Evolutionary conservation across 2,113 vertebrate species (phyloP), one percentile per base, ranked within the genome.

Genomic region (Rynchops niger): DNA sequence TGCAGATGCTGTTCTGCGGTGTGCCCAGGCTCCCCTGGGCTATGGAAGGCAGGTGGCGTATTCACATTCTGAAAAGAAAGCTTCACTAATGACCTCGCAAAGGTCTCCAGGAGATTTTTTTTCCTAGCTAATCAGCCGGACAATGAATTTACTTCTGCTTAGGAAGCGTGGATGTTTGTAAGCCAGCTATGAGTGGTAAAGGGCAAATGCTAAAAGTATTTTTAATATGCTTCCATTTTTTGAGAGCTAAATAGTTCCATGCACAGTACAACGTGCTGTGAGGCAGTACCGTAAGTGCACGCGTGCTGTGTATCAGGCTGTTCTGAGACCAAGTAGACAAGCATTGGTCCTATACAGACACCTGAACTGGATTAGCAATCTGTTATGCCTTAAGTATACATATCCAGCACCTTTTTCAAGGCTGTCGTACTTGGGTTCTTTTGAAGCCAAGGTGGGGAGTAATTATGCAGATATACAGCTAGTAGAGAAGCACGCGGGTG

Each of bases 21-120:
- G 58, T 61, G 95, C 93, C 97, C 94, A 59, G 95, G 94, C 82
- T 97, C 96, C 97, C 97, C 90, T 77, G 90, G 95, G 97, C 92
- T 90, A 43, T 29, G 84, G 61, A 93, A 97, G 83, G 97, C 98
- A 98, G 98, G 97, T 98, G 98, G 98, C 47, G 38, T 49, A 29
- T 95, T 96, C 96, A 93, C 71, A 23, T 95, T 87, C 50, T 82
- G 96, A 97, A 97, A 84, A 45, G 86, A 73, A 78, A 79, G 90
- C 82, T 59, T 49, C 87, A 67, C 49, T 53, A 95, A 97, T 97
- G 97, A 97, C 94, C 96, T 74, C 42, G 62, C 66, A 76, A 91
- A 94, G 77, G 72, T 94, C 93, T 95, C 95, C 55, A 87, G 84
- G 72, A 97, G 82, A 53, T 49, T 59, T 76, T 92, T 85, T 67